phyloP scores from a whole-genome alignment of 2,888 invertebrate species.

The Endomychus coccineus region DNA sequence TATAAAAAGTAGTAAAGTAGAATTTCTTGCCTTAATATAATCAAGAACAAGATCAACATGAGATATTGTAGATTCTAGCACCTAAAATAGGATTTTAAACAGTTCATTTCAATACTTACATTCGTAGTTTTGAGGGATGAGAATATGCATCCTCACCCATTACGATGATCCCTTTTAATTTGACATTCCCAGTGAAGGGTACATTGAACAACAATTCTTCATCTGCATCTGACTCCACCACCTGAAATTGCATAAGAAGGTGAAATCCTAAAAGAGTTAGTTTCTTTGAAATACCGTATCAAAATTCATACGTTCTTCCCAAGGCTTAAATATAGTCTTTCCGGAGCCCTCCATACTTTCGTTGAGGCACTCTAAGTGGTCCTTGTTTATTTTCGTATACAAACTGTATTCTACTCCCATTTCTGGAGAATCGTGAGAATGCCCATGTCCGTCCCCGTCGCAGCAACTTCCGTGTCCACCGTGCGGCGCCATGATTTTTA shows the following conservation, averaged over 20 bases:
- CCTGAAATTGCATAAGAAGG: conserved; percentile 50
- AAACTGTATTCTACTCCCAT: conserved; percentile 75
- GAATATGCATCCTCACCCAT: conserved; percentile 81
- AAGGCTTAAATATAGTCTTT: conserved; percentile 83
- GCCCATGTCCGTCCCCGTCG: conserved; percentile 57
- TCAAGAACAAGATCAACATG: no score
- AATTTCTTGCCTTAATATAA: no score
- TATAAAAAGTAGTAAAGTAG: no score
- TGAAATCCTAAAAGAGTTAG: conserved; percentile 1
- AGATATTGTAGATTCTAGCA: no score
- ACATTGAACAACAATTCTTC: conserved; percentile 94
- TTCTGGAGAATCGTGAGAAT: conserved; percentile 60
- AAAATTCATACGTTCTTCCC: conserved; percentile 75
- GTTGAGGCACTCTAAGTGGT: conserved; percentile 84
- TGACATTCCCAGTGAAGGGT: conserved; percentile 93
- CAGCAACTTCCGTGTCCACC: conserved; percentile 51
- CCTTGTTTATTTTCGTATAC: conserved; percentile 80
- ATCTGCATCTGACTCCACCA: conserved; percentile 93
- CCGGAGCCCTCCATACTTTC: conserved; percentile 82
- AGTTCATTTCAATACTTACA: conserved; percentile 77
- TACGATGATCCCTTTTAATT: conserved; percentile 88
- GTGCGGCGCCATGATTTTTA: conserved; percentile 54
- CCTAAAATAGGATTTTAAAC: no score
- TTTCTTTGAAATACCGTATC: conserved; percentile 56
- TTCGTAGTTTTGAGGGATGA: conserved; percentile 78